Base-by-base conservation (phyloP, 1,140 invertebrate genomes). In the Archivesica marissinica region DNA sequence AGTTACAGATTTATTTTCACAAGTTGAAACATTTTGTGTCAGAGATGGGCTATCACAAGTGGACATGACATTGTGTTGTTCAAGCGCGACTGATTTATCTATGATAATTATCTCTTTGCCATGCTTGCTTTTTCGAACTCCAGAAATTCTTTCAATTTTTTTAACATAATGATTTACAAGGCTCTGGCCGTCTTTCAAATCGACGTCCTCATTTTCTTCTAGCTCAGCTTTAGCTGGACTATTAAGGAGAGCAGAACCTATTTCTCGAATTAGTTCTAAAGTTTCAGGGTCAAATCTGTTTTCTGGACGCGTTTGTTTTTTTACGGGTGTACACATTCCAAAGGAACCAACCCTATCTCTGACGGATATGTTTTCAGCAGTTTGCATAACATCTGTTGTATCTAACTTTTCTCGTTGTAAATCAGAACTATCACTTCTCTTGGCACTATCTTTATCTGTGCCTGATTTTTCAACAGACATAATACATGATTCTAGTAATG, bases 191-290 rank as follows among this genome's bases (percentile, higher is more conserved):
- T 78, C 76, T 23, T 59, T 79, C 2, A 75, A 78, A 0, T 87
- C 81, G 54, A 85, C 74, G 38, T 82, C 76, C 23, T 81, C 70
- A 35, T 88, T 79, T 9, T 88, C 59, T 47, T 88, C 79, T 0
- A 76, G 50, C 41, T 87, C 41, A 44, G 82, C 39, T 74, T 86
- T 86, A n/a, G 86, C 76, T 2, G 90, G 90, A 80, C 87, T 90
- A 54, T 89, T 89, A 11, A 92, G 66, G 20, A 91, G 86, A 30
- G 88, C 89, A 4, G 90, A 92, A 0, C 90, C 91, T 33, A 91
- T 91, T 61, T 92, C 91, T 50, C 89, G 59, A 41, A 92, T 91
- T 25, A 91, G 61, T 30, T 89, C 88, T 56, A 91, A 80, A 17
- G 88, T 90, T 54, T 90, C 85, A 15, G 80, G 25, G 64, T 92